phyloP scores from a whole-genome alignment of 2,797 vertebrate species.

The Liasis olivaceus region DNA sequence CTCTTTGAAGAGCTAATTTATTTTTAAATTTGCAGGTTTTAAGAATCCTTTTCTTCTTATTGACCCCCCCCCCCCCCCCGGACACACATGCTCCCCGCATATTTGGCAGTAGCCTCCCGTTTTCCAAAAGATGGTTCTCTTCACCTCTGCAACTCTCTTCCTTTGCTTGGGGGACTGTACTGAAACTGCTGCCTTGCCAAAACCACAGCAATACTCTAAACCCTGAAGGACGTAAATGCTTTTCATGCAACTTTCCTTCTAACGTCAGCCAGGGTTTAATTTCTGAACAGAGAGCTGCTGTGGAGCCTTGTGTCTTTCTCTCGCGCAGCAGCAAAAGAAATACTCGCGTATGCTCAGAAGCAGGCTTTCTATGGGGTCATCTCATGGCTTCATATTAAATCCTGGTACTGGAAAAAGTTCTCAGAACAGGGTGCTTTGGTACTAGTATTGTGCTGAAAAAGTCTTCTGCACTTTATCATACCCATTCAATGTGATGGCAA shows the following conservation, averaged over 20 bases:
- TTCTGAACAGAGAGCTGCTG: neutral
- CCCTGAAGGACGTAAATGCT: neutral
- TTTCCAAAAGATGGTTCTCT: neutral
- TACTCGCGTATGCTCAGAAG: neutral
- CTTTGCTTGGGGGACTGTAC: neutral
- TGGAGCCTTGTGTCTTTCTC: neutral
- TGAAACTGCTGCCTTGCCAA: neutral
- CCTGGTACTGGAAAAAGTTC: neutral
- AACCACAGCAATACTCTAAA: neutral
- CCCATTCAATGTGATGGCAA: neutral
- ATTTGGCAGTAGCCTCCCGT: neutral
- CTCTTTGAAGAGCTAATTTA: neutral
- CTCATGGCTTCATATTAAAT: neutral
- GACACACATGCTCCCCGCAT: neutral
- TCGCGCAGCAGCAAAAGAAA: neutral
- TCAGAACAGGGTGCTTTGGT: neutral
- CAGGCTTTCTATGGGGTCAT: neutral
- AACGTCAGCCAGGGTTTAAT: neutral
- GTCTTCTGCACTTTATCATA: neutral
- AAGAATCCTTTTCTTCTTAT: neutral
- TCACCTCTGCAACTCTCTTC: neutral
- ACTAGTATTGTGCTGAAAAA: neutral
- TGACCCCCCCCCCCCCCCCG: neutral
- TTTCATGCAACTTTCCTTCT: neutral
- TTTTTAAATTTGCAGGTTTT: neutral